phyloP scores from a whole-genome alignment of 2,113 vertebrate genomes.

The Ovis canadensis region DNA sequence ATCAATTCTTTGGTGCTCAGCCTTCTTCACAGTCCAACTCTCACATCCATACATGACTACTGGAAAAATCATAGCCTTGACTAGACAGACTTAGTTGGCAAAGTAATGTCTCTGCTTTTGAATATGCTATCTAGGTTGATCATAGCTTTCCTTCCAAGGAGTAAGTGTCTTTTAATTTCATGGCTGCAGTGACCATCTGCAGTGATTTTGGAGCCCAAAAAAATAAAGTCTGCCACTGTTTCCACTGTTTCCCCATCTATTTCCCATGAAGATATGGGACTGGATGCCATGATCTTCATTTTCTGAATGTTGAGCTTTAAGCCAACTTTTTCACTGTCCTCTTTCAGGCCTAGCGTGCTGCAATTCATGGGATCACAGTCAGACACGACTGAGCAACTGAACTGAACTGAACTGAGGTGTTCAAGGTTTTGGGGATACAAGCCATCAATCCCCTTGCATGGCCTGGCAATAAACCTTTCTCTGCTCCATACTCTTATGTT shows the following conservation, averaged over 20 bases:
- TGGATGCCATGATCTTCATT: neutral
- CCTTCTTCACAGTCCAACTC: neutral
- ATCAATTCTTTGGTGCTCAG: accelerated
- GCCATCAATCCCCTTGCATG: too few relatives aligned
- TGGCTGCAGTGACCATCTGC: neutral
- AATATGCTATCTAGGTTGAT: neutral
- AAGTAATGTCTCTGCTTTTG: neutral
- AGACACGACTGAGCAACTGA: too few relatives aligned
- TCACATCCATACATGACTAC: neutral
- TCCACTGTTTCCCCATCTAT: neutral
- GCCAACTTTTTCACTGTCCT: neutral
- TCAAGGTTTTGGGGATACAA: too few relatives aligned
- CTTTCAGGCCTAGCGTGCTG: neutral
- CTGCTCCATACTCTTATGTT: too few relatives aligned
- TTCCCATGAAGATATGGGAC: neutral
- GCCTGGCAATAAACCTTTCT: too few relatives aligned
- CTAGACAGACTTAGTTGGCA: accelerated
- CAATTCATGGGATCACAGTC: too few relatives aligned
- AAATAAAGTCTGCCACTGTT: neutral
- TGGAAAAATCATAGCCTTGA: neutral
- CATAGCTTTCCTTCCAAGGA: neutral
- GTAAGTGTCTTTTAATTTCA: neutral
- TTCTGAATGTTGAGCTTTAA: neutral
- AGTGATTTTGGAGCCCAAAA: neutral
- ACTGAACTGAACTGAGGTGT: too few relatives aligned